Evolutionary conservation across 2,113 vertebrate genomes (phyloP).

Genomic region (Serilophus lunatus): DNA sequence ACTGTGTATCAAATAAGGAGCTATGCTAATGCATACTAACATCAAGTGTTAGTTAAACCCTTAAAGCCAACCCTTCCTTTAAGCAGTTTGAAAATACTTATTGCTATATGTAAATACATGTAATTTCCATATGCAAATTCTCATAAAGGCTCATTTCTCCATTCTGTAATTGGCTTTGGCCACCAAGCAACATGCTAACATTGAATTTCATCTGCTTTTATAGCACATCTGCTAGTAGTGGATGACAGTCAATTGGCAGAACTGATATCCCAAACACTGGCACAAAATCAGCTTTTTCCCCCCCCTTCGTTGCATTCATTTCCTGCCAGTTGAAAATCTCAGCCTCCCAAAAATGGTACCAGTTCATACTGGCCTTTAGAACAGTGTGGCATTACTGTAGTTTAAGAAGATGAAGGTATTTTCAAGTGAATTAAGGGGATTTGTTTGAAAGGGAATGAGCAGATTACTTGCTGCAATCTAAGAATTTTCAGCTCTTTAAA

Average conservation of each 20-base stretch:
- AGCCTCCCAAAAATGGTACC: not conserved
- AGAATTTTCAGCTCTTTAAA: not conserved
- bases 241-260: slow-evolving; percentile 37
- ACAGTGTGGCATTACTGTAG: not conserved
- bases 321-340: slow-evolving; percentile 1
- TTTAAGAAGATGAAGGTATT: slow-evolving; percentile 8
- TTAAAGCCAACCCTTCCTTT: not conserved
- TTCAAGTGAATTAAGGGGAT: slow-evolving; percentile 10
- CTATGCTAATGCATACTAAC: not conserved
- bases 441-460: slow-evolving; percentile 4
- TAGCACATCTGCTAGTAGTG: slow-evolving; percentile 43
- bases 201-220: slow-evolving; percentile 34
- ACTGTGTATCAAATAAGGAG: not conserved
- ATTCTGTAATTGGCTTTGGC: slow-evolving; percentile 26
- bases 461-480: not conserved
- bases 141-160: not conserved
- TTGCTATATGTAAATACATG: not conserved
- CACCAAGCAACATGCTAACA: not conserved
- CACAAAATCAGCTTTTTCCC: not conserved
- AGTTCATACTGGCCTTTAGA: not conserved
- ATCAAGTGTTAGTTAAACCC: not conserved
- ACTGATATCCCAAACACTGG: not conserved
- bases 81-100: slow-evolving; percentile 8
- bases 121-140: slow-evolving; percentile 37
- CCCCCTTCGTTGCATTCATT: not conserved